A percentile compares a stretch with the other conserved stretches of the same genome.
Evolutionary conservation across 2,888 invertebrate species (phyloP).

Genomic region (Dasysyrphus albostriatus): DNA sequence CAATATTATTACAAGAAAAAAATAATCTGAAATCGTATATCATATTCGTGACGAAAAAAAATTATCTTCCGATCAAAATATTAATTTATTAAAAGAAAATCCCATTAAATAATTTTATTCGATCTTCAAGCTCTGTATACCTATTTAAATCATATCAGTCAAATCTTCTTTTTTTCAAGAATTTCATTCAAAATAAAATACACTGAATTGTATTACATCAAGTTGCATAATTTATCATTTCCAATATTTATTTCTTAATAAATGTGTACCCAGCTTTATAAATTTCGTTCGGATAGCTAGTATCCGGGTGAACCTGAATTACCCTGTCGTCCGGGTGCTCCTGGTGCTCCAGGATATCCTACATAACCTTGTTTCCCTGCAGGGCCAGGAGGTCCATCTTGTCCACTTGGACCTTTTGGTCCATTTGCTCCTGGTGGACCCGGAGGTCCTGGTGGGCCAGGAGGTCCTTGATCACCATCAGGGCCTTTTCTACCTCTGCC

Average conservation of each 20-base stretch:
- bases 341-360: constrained; percentile 75
- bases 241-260: not conserved
- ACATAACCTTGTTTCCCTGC: not conserved
- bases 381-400: not conserved
- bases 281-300: not conserved
- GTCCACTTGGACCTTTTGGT: constrained; percentile 73
- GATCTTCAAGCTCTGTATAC: no score
- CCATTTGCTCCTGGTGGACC: constrained; percentile 77
- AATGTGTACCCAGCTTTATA: not conserved
- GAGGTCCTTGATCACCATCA: constrained; percentile 76
- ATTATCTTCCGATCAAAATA: no score
- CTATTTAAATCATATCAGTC: no score
- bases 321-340: constrained; percentile 66
- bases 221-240: not conserved
- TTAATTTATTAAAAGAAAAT: no score
- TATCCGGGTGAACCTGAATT: not conserved
- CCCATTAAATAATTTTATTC: no score
- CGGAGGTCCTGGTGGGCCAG: constrained; percentile 72
- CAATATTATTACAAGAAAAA: no score
- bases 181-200: no score
- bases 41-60: no score
- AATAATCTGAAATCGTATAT: no score
- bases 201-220: not conserved
- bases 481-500: constrained; percentile 76
- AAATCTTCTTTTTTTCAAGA: no score